Evolutionary conservation across 2,888 invertebrate species (phyloP).

Genomic region (Leptinotarsa rubiginosa): DNA sequence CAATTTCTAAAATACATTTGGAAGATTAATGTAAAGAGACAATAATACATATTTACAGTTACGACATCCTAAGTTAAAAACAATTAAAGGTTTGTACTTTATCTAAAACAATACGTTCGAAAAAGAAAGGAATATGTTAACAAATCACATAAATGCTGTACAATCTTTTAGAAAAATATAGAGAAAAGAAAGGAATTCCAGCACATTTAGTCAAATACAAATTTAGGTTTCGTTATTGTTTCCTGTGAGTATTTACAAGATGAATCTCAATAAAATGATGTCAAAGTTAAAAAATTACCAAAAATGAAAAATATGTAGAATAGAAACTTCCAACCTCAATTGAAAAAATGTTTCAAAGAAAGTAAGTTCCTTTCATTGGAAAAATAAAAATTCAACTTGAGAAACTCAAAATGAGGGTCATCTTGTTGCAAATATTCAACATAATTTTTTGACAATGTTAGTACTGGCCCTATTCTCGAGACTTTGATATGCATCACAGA

Average conservation of each 20-base stretch:
- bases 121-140: conserved; percentile 48
- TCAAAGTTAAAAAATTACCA: not conserved
- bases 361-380: not conserved
- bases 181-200: conserved; percentile 35
- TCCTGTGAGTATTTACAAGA: conserved; percentile 9
- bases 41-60: conserved; percentile 40
- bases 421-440: conserved; percentile 15
- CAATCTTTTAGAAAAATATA: conserved; percentile 43
- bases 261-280: conserved; percentile 16
- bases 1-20: conserved; percentile 34
- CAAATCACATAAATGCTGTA: conserved; percentile 47
- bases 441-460: conserved; percentile 27
- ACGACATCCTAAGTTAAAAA: conserved; percentile 43
- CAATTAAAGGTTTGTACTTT: conserved; percentile 47
- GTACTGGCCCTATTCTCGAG: conserved; percentile 38
- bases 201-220: conserved; percentile 25
- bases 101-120: conserved; percentile 39
- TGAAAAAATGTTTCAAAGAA: not conserved
- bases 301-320: not conserved
- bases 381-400: not conserved
- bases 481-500: conserved; percentile 65
- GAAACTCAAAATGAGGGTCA: conserved; percentile 18
- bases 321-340: too few relatives aligned
- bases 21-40: conserved; percentile 42
- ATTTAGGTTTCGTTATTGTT: conserved; percentile 9